Evolutionary conservation across 2,888 invertebrate genomes (phyloP).

Genomic region (Neoscelio sp.): DNA sequence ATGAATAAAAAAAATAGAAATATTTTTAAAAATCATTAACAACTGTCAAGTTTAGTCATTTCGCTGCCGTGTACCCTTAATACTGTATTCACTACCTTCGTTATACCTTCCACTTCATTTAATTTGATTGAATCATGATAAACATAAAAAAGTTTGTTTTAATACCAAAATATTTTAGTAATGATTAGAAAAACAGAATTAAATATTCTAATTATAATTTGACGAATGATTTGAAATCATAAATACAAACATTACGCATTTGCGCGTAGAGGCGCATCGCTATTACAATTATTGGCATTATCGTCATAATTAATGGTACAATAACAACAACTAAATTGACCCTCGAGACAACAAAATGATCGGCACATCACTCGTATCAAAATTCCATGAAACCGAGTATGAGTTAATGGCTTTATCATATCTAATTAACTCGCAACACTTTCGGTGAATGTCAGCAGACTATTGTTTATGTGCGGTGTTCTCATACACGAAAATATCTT

Average conservation of each 20-base stretch:
- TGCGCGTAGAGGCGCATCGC: slow-evolving; percentile 38
- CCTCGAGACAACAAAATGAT: slow-evolving; percentile 60
- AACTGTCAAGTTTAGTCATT: too few species aligned
- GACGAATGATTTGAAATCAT: slow-evolving; percentile 20
- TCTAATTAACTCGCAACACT: slow-evolving; percentile 80
- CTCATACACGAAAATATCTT: slow-evolving; percentile 71
- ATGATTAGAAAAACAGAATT: too few species aligned
- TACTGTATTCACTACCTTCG: too few species aligned
- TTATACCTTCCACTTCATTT: too few species aligned
- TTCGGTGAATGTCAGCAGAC: slow-evolving; percentile 70
- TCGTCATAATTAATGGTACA: slow-evolving; percentile 51
- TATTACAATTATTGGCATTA: slow-evolving; percentile 55
- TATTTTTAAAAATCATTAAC: too few species aligned
- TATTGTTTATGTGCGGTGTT: slow-evolving; percentile 76
- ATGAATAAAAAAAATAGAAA: too few species aligned
- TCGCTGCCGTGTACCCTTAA: too few species aligned
- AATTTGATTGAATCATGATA: too few species aligned
- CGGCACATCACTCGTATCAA: slow-evolving; percentile 51
- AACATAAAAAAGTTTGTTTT: too few species aligned
- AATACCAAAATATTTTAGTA: too few species aligned
- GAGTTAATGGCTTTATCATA: slow-evolving; percentile 77
- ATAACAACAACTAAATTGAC: slow-evolving; percentile 40
- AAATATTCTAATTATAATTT: slow-evolving; percentile 27
- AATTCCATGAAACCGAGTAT: slow-evolving; percentile 32
- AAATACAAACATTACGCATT: slow-evolving; percentile 24